Evolutionary conservation across 1,140 invertebrate species (phyloP), one percentile per base, ranked within the genome.

Genomic region (Catajapyx aquilonaris): DNA sequence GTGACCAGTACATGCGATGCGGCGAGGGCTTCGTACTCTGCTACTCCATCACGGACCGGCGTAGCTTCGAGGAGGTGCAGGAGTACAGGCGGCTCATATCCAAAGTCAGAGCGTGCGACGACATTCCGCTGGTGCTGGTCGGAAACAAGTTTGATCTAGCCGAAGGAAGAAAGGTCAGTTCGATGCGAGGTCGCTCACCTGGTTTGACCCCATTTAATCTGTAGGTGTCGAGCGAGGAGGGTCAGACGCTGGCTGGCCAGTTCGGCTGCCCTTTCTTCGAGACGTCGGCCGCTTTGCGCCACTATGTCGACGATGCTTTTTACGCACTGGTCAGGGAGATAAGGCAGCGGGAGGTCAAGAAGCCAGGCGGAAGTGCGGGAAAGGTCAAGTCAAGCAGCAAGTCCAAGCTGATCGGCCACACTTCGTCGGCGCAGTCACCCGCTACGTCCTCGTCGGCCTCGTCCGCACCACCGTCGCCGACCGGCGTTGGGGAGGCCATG

Each of bases 41-140:
- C 54, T 80, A 81, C 49, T 80, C 76, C 5, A 76, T 81, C 38
- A 81, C 76, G 1, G 76, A 81, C 56, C 64, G 76, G 18, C 75
- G 79, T 40, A 81, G 76, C 46, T 84, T 81, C 50, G 74, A 81
- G 47, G 78, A 81, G 48, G 78, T 76, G 5, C 62, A 74, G 21
- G 77, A 81, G 11, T 52, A 52, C 38, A 38, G 42, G 11, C 47
- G 46, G 15, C 45, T 47, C 20, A 50, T 44, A 41, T 55, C 54
- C 46, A 59, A 60, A 44, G 61, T 65, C 44, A 49, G 56, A 21
- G 39, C 51, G 43, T 25, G 48, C 39, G 41, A 46, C 42, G 38
- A 59, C 41, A 58, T 60, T 28, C 61, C 61, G 7, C 49, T 62
- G 20, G 54, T 64, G n/a, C 45, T 64, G 7, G 58, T 57, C n/a